These are phyloP conservation scores for Malacoraja senta DNA, from an alignment of 2,797 vertebrate species.

Conservation along the genomic window DNA sequence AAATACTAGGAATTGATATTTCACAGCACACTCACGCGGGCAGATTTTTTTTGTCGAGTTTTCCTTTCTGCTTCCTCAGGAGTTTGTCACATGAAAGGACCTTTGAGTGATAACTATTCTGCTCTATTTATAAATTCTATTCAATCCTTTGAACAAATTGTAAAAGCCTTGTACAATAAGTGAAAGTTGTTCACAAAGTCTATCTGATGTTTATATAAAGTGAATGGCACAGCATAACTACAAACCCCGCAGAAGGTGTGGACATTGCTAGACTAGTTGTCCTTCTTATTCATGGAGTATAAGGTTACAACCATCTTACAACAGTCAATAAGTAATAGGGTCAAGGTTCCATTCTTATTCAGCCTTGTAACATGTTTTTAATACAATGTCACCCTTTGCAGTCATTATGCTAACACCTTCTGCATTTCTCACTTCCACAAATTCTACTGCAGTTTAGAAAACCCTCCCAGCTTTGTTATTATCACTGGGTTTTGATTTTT, in stretches of 20 bases:
- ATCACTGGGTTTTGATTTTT: neutral
- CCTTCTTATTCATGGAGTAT: neutral
- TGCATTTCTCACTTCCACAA: neutral
- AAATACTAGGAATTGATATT: neutral
- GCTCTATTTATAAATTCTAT: neutral
- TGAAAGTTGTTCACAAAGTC: neutral
- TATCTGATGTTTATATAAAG: neutral
- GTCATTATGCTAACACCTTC: neutral
- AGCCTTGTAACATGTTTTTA: neutral
- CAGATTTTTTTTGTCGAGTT: neutral
- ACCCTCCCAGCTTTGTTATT: neutral
- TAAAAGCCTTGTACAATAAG: neutral
- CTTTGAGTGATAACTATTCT: neutral
- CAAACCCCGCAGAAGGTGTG: neutral
- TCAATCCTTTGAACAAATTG: neutral
- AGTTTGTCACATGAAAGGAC: neutral
- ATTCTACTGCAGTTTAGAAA: neutral
- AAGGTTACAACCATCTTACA: too few species aligned
- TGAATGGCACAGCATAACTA: neutral
- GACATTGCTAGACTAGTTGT: neutral
- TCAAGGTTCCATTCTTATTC: neutral
- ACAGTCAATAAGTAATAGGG: neutral
- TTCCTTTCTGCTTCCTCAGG: neutral
- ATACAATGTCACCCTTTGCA: neutral
- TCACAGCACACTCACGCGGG: neutral